A percentile compares a stretch with the other conserved stretches of the same genome.
Conservation (phyloP, 2,113 vertebrate species). For the Tragelaphus imberbis region DNA sequence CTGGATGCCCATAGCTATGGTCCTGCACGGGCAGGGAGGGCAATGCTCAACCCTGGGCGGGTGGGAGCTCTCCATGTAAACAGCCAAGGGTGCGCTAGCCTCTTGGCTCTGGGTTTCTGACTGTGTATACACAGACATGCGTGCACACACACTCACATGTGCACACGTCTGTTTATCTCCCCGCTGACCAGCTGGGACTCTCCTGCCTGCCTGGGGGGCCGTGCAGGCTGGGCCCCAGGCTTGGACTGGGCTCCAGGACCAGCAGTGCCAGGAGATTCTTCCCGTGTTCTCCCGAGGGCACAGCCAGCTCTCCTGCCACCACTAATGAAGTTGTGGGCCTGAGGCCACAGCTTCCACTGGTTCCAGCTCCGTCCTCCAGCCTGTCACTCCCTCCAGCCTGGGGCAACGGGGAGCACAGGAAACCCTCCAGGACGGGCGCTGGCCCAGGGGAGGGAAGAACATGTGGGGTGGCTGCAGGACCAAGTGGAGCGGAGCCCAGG, state of each 20-base stretch:
- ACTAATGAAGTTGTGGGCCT: background rate
- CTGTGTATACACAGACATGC: too few species aligned
- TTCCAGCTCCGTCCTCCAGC: background rate
- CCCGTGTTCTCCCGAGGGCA: background rate
- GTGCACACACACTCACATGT: background rate
- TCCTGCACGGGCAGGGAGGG: fast-evolving
- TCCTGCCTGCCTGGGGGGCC: fast-evolving
- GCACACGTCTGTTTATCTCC: too few species aligned
- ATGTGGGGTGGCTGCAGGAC: background rate
- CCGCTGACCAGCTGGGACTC: fast-evolving
- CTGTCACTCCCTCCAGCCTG: background rate
- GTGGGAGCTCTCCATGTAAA: background rate
- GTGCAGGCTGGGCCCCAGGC: background rate
- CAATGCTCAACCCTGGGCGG: fast-evolving
- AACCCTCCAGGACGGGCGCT: background rate
- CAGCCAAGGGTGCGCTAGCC: background rate
- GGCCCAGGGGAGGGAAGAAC: background rate
- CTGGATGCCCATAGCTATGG: fast-evolving
- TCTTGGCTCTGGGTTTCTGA: background rate
- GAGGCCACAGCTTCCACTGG: background rate
- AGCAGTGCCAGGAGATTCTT: background rate
- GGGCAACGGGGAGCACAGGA: background rate
- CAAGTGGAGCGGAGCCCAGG: too few species aligned
- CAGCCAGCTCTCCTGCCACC: background rate
- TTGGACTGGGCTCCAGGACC: background rate